Evolutionary conservation across 2,888 invertebrate species (phyloP), one percentile per base, ranked within the genome.

Genomic region (Agonum fuliginosum): DNA sequence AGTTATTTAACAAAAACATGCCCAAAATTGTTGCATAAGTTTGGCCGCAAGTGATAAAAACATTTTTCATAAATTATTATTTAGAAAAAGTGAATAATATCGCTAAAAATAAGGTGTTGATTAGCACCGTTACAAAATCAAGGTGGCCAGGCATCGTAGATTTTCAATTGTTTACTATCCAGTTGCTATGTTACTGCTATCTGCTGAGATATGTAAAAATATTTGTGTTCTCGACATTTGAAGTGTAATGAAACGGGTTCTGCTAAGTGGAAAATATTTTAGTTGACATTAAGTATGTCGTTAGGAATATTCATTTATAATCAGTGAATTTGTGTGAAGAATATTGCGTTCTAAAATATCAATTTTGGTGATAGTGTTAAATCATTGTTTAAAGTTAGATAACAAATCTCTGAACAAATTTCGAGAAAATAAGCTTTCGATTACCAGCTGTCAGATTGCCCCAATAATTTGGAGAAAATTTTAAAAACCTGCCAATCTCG

Each of bases 91-190:
- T 51, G 8, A n/a, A 37, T 37, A 37, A 37, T 37, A n/a, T n/a
- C n/a, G n/a, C n/a, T n/a, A n/a, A 46, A 46, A 46, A 46, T 46
- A 14, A 46, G 4, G 8, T 6, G 17, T 46, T 46, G 17, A 8
- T 62, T 30, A 30, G 6, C 30, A 30, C 58, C 58, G 30, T 62
- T 62, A 30, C 17, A 62, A 17, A 62, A 62, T 62, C 22, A 22
- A 54, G 4, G 58, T 62, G 54, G 54, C 30, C 58, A 19, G 1
- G 24, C 6, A 34, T 34, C 34, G 30, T 34, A 34, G 20, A 67
- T 67, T 41, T 67, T 67, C 20, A 37, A 67, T 67, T 67, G 67
- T 67, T 62, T 62, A 62, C 30, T 43, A 58, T 58, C 17, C 58
- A 58, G 30, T 62, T 62, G 54, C 27, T 4, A 54, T 54, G 22